A percentile compares a stretch with the other conserved stretches of the same genome.
Conservation (phyloP, 1,140 invertebrate genomes). For the Planococcus citri region DNA sequence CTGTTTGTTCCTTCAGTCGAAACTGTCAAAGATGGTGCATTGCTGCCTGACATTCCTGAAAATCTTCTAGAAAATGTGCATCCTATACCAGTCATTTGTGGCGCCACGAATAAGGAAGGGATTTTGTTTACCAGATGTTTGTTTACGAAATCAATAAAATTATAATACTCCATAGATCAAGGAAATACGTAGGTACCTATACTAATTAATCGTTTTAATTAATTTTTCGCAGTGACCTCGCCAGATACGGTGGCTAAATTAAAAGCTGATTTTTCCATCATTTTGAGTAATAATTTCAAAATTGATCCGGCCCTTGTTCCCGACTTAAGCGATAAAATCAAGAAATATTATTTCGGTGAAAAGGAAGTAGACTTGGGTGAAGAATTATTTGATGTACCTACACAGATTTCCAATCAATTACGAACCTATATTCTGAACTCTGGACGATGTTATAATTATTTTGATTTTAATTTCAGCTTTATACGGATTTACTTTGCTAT, state of each 20-base stretch:
- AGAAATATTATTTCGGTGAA: constrained; percentile 5
- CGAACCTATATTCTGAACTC: neutral
- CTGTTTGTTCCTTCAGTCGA: neutral
- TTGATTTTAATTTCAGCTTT: neutral
- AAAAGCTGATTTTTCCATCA: neutral
- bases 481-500: neutral
- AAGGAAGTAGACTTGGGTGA: neutral
- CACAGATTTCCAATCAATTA: neutral
- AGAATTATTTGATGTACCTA: neutral
- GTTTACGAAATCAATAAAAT: neutral
- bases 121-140: neutral
- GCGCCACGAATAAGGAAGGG: neutral
- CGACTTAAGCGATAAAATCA: neutral
- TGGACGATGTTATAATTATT: neutral
- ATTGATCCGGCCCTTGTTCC: neutral
- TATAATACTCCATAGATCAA: no score
- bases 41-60: neutral
- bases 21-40: neutral
- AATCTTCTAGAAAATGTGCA: neutral
- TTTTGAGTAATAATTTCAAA: neutral
- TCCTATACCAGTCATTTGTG: neutral
- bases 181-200: no score
- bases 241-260: neutral
- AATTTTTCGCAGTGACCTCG: neutral
- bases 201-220: no score